A percentile compares a stretch with the other conserved stretches of the same genome.
Evolutionary conservation across 2,797 vertebrate species (phyloP).

Genomic region (Pseudopleuronectes americanus): DNA sequence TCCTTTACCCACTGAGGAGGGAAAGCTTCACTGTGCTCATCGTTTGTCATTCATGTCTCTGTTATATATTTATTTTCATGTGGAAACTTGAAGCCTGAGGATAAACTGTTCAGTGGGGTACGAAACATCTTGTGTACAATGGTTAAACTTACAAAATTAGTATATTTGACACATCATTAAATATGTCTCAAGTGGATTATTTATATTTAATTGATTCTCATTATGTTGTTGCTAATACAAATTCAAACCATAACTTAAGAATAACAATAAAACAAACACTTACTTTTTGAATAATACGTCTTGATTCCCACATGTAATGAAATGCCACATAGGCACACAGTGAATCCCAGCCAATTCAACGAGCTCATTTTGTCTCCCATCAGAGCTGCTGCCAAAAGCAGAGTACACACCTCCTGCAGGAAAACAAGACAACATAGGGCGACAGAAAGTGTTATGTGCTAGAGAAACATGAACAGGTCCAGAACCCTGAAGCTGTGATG

Average conservation of each 20-base stretch:
- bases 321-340: constrained; percentile 91
- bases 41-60: background rate
- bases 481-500: background rate
- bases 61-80: background rate
- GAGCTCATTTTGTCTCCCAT: constrained; percentile 89
- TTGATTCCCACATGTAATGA: constrained; percentile 91
- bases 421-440: background rate
- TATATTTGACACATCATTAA: too few species aligned
- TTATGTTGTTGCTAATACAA: too few species aligned
- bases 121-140: background rate
- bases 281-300: constrained; percentile 89
- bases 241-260: background rate
- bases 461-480: constrained; percentile 18
- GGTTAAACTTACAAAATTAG: background rate
- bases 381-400: constrained; percentile 88
- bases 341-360: constrained; percentile 94
- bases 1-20: background rate
- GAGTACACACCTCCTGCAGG: constrained; percentile 90
- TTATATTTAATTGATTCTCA: background rate
- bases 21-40: background rate
- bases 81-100: background rate
- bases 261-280: constrained; percentile 11
- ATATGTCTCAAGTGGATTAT: background rate
- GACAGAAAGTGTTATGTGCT: background rate
- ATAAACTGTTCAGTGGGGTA: background rate